A percentile compares a stretch with the other conserved stretches of the same genome.
These are phyloP conservation scores for Rousettus madagascariensis DNA, from an alignment of 2,797 vertebrate genomes.

Conservation along the genomic window DNA sequence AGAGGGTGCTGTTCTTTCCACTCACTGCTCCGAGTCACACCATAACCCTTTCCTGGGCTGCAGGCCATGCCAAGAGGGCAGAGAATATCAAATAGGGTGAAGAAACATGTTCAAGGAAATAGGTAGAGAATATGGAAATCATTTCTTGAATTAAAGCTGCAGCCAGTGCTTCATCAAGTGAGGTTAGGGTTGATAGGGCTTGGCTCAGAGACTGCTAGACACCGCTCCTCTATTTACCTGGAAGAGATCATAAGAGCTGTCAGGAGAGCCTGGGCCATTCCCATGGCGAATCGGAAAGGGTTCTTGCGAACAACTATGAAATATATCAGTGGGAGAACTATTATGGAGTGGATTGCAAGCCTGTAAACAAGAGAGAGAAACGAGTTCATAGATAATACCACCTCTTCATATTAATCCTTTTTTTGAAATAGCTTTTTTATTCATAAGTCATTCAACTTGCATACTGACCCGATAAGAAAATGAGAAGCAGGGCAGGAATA, in stretches of 20 bases:
- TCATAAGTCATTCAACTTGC: neutral
- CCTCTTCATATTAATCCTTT: neutral
- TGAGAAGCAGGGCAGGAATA: neutral
- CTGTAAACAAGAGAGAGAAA: constrained; percentile 82
- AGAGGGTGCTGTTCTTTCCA: neutral
- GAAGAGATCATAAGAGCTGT: constrained; percentile 99
- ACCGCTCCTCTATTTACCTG: constrained; percentile 86
- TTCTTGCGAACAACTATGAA: constrained; percentile 95
- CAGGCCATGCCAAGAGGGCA: neutral
- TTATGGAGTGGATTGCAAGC: constrained; percentile 92
- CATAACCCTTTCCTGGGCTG: neutral
- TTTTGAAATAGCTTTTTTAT: neutral
- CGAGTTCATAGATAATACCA: neutral
- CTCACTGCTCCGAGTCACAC: neutral
- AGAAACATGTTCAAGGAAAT: neutral
- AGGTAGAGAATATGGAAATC: neutral
- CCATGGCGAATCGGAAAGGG: constrained; percentile 93
- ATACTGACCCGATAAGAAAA: neutral
- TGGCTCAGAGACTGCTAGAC: neutral
- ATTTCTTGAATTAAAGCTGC: neutral
- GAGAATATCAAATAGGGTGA: neutral
- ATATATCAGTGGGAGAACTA: constrained; percentile 95
- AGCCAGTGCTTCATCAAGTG: neutral
- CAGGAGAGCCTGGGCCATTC: constrained; percentile 97
- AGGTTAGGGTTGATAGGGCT: neutral